Evolutionary conservation across 2,888 invertebrate genomes (phyloP).

Genomic region (Allacma fusca): DNA sequence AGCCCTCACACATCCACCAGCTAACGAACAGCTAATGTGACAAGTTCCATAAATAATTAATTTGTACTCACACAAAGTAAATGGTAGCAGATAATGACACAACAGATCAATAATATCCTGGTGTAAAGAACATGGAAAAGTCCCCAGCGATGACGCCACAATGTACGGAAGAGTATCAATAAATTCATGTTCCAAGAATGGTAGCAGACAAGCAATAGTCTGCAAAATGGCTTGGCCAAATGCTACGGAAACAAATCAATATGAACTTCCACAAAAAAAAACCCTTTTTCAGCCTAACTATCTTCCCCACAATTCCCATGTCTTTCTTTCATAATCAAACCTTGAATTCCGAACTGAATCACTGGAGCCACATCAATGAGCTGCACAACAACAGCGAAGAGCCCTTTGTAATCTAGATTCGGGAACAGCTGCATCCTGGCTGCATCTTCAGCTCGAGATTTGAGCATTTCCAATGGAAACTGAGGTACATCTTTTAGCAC

Average conservation of each 20-base stretch:
- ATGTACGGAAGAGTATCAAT: slow-evolving; percentile 95
- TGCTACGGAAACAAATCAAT: slow-evolving; percentile 68
- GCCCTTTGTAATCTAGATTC: slow-evolving; percentile 93
- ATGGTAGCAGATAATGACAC: slow-evolving; percentile 94
- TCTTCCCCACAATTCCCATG: not conserved
- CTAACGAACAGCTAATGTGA: no score
- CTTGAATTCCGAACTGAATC: slow-evolving; percentile 85
- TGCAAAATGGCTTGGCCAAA: slow-evolving; percentile 93
- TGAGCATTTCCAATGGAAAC: slow-evolving; percentile 89
- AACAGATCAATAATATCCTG: slow-evolving; percentile 94
- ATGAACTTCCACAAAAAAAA: slow-evolving; percentile 9
- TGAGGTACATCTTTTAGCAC: slow-evolving; percentile 96
- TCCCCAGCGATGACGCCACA: slow-evolving; percentile 91
- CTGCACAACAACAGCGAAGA: slow-evolving; percentile 89
- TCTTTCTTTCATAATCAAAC: slow-evolving; percentile 66
- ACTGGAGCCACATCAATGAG: slow-evolving; percentile 93
- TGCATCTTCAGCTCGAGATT: slow-evolving; percentile 84
- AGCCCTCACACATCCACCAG: no score
- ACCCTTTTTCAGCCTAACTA: slow-evolving; percentile 4
- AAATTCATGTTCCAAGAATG: slow-evolving; percentile 94
- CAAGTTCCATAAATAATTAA: no score
- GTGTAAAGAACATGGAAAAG: slow-evolving; percentile 87
- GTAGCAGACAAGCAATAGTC: slow-evolving; percentile 91
- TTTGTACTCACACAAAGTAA: slow-evolving; percentile 81
- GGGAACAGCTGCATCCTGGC: slow-evolving; percentile 91